Conservation (phyloP, 2,797 vertebrate genomes). For the Pseudochaenichthys georgianus region DNA sequence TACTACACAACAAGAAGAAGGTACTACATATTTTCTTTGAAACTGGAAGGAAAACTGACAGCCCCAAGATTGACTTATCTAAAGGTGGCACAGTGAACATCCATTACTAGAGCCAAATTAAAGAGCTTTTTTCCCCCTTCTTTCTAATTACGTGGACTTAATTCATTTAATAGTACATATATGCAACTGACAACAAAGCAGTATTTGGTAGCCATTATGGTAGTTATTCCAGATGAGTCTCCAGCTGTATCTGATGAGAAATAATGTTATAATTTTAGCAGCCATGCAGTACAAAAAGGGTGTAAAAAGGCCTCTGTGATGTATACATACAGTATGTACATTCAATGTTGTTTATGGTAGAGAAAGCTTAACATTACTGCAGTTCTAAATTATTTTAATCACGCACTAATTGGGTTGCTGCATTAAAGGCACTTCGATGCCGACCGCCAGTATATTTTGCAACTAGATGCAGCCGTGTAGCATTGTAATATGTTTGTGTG, state of each 20-base stretch:
- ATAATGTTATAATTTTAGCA: constrained; percentile 27
- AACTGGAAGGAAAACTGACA: constrained; percentile 35
- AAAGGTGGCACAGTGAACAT: constrained; percentile 33
- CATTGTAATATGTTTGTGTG: constrained; percentile 69
- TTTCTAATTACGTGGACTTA: constrained; percentile 6
- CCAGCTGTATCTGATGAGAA: constrained; percentile 3
- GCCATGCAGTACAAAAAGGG: constrained; percentile 27
- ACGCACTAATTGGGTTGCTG: constrained; percentile 58
- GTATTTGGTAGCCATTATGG: constrained; percentile 13
- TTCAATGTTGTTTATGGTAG: constrained; percentile 28
- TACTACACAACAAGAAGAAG: constrained; percentile 54
- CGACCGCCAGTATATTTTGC: constrained; percentile 55
- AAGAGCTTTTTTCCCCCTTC: constrained; percentile 8
- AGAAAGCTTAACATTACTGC: constrained; percentile 38
- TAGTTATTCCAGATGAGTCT: constrained; percentile 33
- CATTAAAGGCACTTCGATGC: constrained; percentile 61
- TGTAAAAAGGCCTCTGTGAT: constrained; percentile 25
- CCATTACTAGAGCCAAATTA: constrained; percentile 38
- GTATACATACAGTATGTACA: constrained; percentile 38
- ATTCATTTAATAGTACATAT: constrained; percentile 4
- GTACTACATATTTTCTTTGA: constrained; percentile 49
- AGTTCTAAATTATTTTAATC: constrained; percentile 57
- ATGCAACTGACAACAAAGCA: constrained; percentile 35
- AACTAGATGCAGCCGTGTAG: constrained; percentile 50
- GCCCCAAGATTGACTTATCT: constrained; percentile 41